Conservation (phyloP, 2,113 vertebrate genomes). For the Micronycteris hirsuta region DNA sequence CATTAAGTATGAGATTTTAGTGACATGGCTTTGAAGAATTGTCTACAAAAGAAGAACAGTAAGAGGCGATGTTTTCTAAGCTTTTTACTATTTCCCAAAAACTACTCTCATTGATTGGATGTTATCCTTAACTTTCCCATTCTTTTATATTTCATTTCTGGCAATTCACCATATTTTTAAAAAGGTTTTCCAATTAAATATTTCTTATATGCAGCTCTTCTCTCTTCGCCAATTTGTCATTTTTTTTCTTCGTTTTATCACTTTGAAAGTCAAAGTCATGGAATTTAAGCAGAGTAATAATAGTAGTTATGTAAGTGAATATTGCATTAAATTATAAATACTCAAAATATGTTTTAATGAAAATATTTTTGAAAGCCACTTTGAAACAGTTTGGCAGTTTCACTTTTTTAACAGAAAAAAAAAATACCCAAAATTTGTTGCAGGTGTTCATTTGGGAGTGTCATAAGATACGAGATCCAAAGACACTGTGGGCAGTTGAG, state of each 20-base stretch:
- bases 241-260: background rate
- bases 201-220: background rate
- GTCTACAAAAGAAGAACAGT: conserved; percentile 17
- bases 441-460: too few relatives aligned
- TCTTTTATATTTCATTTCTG: background rate
- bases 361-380: background rate
- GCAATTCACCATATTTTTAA: background rate
- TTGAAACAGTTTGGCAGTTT: too few relatives aligned
- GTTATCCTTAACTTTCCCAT: conserved; percentile 2
- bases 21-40: background rate
- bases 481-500: too few relatives aligned
- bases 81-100: conserved; percentile 30
- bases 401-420: background rate
- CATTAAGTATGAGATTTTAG: conserved; percentile 31
- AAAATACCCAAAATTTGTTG: too few relatives aligned
- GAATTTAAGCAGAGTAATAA: conserved; percentile 8
- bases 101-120: background rate
- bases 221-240: background rate
- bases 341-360: background rate
- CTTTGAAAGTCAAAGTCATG: background rate
- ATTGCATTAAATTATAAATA: background rate
- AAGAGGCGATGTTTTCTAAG: conserved; percentile 36
- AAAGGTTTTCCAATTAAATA: background rate
- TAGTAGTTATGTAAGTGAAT: background rate
- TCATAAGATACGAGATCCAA: too few relatives aligned